Base-by-base conservation (phyloP, 2,113 vertebrate species). In the Entomyzon cyanotis region DNA sequence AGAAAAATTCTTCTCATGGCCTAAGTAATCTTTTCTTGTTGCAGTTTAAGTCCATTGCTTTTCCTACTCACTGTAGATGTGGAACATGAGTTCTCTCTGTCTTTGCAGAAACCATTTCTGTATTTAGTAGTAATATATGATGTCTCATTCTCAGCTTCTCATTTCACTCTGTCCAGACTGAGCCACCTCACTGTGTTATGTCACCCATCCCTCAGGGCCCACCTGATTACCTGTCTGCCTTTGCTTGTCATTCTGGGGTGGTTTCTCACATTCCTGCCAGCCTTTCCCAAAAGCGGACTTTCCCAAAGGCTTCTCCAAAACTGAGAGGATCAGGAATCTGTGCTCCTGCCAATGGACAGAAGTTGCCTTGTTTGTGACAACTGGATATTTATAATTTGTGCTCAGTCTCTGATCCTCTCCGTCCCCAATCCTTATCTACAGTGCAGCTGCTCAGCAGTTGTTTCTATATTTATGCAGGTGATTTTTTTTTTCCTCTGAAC, bases 391-490 rank as follows among this genome's bases (percentile, higher is more conserved):
- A 50, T 81, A 78, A 78, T 94, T 93, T 87, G 60, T 74, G 42
- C 56, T 67, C 64, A 35, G 69, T 22, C 47, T 74, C 59, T 78
- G 81, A 78, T 84, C 39, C 47, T 58, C 64, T 78, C 56, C 78
- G 12, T 63, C 77, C 52, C 3, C 3, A 78, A 35, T 39, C 64
- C 65, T 89, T 89, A 70, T 89, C 93, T 75, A 24, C 81, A 63
- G 14, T 65, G 20, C 89, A 95, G 74, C 92, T 96, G 81, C 84
- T 89, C 60, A 50, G 76, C 84, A 89, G 55, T 94, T 84, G 59
- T 74, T 93, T 78, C 60, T 94, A 8, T 95, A 87, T 96, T 89
- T 94, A 60, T 78, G 42, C 84, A 82, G 90, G 89, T 95, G 77
- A 50, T 64, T 91, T 84, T 81, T 84, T 84, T 74, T 81, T 19